Base-by-base conservation (phyloP, 2,888 invertebrate genomes). In the Drosophila longiperda region DNA sequence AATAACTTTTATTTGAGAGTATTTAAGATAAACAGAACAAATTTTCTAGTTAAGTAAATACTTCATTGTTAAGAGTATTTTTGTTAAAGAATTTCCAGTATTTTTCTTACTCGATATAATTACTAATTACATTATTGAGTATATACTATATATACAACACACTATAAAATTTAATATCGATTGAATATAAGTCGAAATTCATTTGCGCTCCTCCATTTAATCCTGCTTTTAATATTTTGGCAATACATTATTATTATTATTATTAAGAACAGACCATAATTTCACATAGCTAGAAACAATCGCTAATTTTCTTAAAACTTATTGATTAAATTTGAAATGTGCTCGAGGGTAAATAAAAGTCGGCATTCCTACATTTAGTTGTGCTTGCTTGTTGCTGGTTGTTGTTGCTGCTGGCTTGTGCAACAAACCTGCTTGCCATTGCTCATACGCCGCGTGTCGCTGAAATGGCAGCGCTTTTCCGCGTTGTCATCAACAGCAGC, bases 371-470 rank as follows among this genome's bases (percentile, higher is more conserved):
- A 5, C 5, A 3, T 11, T 38, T 20, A 1, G 12, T 20, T 29
- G 15, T 15, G 15, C 26, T 40, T 38, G n/a, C 29, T 40, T 32
- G 8, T 15, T 29, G 23, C 23, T 26, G 17, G 36, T 38, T 54
- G n/a, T 36, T 54, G 26, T 17, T 11, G 36, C 5, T 53, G 20
- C 33, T 15, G n/a, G n/a, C n/a, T 9, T 15, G 38, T 17, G 7
- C 40, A 12, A 55, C 68, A 63, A 69, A 48, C 2, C 32, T 59
- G 62, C 73, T 59, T 33, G 20, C 36, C 80, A 70, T 83, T 80
- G 78, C 87, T 89, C 83, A 89, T 83, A 89, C 87, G 84, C 80
- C 83, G 66, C 67, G 77, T 87, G 76, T 76, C 72, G 68, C 63
- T 61, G 77, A 23, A 76, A 71, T 71, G 67, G 70, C 70, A 63